A percentile compares a stretch with the other conserved stretches of the same genome.
Conservation (phyloP, 2,888 invertebrate species). For the Biston stratarius region DNA sequence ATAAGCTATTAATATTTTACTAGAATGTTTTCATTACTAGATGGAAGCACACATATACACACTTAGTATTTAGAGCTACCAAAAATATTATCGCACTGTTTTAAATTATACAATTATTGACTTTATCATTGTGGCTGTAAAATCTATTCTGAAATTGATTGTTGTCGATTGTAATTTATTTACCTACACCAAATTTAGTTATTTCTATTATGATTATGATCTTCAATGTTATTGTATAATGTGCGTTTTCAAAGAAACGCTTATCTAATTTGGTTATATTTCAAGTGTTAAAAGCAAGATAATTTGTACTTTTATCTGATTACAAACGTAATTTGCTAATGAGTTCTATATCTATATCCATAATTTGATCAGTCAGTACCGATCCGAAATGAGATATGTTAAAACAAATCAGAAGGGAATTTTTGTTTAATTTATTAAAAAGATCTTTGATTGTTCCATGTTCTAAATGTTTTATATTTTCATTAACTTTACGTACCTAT, state of each 20-base stretch:
- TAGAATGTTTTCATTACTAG: too few relatives aligned
- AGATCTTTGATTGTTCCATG: neutral
- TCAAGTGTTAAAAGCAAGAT: slow-evolving; percentile 18
- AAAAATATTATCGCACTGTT: too few relatives aligned
- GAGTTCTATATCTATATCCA: slow-evolving; percentile 8
- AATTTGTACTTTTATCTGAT: slow-evolving; percentile 32
- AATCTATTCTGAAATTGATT: neutral
- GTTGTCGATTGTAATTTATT: neutral
- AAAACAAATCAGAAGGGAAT: neutral
- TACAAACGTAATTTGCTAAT: slow-evolving; percentile 16
- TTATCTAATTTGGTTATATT: slow-evolving; percentile 36
- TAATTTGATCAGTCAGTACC: slow-evolving; percentile 2
- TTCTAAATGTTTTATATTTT: neutral
- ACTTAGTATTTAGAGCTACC: too few relatives aligned
- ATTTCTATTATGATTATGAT: slow-evolving; percentile 21
- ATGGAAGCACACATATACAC: too few relatives aligned
- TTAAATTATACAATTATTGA: too few relatives aligned
- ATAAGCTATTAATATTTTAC: too few relatives aligned
- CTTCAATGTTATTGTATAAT: slow-evolving; percentile 8
- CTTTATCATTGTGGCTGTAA: too few relatives aligned
- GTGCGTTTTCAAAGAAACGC: slow-evolving; percentile 31
- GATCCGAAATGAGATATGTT: neutral
- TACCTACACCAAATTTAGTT: slow-evolving; percentile 1
- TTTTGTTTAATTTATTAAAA: neutral
- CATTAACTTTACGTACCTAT: neutral